Conservation (phyloP, 1,140 invertebrate genomes). For the Panagrolaimus sp. region DNA sequence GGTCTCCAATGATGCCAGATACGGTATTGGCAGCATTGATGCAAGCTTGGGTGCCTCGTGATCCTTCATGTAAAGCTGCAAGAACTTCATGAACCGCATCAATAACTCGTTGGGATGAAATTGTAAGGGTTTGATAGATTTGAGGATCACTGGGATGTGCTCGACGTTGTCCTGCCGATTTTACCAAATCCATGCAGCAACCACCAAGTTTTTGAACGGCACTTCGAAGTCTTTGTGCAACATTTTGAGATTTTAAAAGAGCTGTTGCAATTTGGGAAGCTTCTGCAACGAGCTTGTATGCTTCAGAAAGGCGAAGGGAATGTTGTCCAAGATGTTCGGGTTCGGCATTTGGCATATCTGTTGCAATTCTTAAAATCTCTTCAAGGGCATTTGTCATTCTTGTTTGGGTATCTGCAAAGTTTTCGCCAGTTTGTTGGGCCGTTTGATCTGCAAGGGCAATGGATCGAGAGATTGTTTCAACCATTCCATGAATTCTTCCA, state of each 20-base stretch:
- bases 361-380: constrained; percentile 83
- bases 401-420: constrained; percentile 91
- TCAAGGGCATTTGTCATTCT: constrained; percentile 87
- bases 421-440: constrained; percentile 50
- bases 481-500: constrained; percentile 66
- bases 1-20: constrained; percentile 90
- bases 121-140: constrained; percentile 74
- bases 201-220: constrained; percentile 77
- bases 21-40: constrained; percentile 96
- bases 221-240: constrained; percentile 61
- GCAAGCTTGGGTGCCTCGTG: constrained; percentile 88
- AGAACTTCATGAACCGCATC: constrained; percentile 82
- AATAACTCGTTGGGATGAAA: constrained; percentile 74
- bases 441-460: constrained; percentile 74
- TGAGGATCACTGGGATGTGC: constrained; percentile 69
- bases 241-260: constrained; percentile 64
- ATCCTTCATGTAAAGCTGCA: constrained; percentile 80
- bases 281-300: constrained; percentile 77
- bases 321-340: constrained; percentile 37
- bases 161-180: constrained; percentile 73
- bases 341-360: constrained; percentile 72
- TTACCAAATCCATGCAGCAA: constrained; percentile 73
- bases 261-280: constrained; percentile 83
- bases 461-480: constrained; percentile 80
- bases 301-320: constrained; percentile 71